Evolutionary conservation across 2,797 vertebrate genomes (phyloP), one percentile per base, ranked within the genome.

Genomic region (Rhinella marina): DNA sequence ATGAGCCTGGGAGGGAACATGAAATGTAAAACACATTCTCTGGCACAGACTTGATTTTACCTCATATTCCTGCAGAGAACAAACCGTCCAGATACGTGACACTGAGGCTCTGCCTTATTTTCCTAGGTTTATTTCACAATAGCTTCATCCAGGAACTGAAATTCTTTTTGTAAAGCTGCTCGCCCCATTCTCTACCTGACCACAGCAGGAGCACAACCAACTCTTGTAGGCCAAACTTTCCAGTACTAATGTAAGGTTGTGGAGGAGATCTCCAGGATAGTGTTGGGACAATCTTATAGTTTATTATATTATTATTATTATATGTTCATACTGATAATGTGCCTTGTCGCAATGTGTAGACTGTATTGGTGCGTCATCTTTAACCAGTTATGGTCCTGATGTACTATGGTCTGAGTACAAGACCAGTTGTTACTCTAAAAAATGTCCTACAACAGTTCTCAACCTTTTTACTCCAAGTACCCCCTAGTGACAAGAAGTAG

Each of bases 21-120:
- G 73, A 88, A 84, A 84, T 88, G 19, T 83, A 80, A 88, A 88
- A 79, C 87, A 88, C 81, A 84, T 88, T 88, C 62, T 48, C 73
- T 88, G 87, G 87, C 75, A 88, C 52, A 54, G 72, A 57, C 10
- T 57, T 50, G 19, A 29, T 81, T 88, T 78, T 84, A 84, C 87
- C 81, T 88, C 87, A 88, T 77, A 54, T 76, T 88, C 81, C 75
- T 84, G 73, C 11, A n/a, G 82, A 84, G 81, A 79, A 72, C 27
- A 16, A 52, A 76, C 73, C 23, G 48, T 59, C 70, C 84, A 72
- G 82, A 59, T 72, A 84, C 68, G 11, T 62, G 64, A 88, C 62
- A 25, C 59, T 87, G 57, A 41, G 13, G 12, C 73, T 25, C 48
- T 8, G 23, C 61, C 84, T 29, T 78, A 61, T 66, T 82, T 87